A percentile compares a stretch with the other conserved stretches of the same genome.
Evolutionary conservation across 2,113 vertebrate genomes (phyloP).

Genomic region (Colossoma macropomum): DNA sequence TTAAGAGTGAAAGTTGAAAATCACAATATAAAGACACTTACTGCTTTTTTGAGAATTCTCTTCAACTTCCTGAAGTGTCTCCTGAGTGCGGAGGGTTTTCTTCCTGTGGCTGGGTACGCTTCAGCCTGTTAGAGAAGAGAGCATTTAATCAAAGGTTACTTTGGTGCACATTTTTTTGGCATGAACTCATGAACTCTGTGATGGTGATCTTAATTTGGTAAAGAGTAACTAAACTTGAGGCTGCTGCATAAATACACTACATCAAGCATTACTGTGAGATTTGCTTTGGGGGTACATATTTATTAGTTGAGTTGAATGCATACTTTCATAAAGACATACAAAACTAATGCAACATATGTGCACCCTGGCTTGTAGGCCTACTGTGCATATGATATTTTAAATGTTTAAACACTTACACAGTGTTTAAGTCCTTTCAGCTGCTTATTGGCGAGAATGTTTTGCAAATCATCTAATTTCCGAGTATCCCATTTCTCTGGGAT

Average conservation of each 20-base stretch:
- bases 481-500: constrained; percentile 18
- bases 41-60: constrained; percentile 30
- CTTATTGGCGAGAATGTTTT: constrained; percentile 13
- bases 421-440: constrained; percentile 30
- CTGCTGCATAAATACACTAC: background rate
- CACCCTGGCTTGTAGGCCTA: no score
- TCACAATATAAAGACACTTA: constrained; percentile 29
- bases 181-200: background rate
- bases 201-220: background rate
- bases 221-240: background rate
- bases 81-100: background rate
- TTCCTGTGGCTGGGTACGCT: background rate
- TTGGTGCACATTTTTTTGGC: background rate
- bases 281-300: background rate
- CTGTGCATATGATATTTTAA: background rate
- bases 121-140: constrained; percentile 24
- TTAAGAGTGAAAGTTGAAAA: no score
- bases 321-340: background rate
- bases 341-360: background rate
- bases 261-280: background rate
- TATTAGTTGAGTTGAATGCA: background rate
- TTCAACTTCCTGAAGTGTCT: constrained; percentile 41
- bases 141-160: background rate
- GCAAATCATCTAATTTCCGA: constrained; percentile 2
- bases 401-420: constrained; percentile 46